Evolutionary conservation across 2,797 vertebrate genomes (phyloP), one percentile per base, ranked within the genome.

Genomic region (Sebastes reedi): DNA sequence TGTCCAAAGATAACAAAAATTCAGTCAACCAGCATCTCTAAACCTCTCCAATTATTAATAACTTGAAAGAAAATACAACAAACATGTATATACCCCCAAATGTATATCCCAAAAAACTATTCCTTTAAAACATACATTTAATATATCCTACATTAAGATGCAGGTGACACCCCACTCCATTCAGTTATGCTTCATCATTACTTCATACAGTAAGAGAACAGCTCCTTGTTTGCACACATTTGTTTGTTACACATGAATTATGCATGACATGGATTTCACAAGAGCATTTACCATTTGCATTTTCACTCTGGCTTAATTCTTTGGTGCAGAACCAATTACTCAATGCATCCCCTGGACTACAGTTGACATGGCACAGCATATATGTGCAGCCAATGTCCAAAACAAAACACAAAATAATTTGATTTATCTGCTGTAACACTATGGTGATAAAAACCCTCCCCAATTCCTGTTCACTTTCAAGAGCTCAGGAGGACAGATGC

Each of bases 321-420:
- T 87, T 87, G 84, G 72, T 87, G 81, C 87, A 91, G 88, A 87
- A 87, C 84, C 85, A 89, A 89, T 89, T 70, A 81, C 69, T 74
- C 80, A 60, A 22, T 74, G 68, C 65, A 75, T 66, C 59, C 66
- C 60, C 69, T 60, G 39, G 59, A 83, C 64, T 39, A 52, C 36
- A 75, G 67, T 71, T 30, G 61, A 83, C 34, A 68, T 20, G n/a
- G 59, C 6, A 52, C 10, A 56, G 34, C 46, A 68, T 42, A 42
- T 54, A 71, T 62, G 34, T 67, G 62, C 50, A 78, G 61, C 58
- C 27, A 67, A 42, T 22, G 30, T 74, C n/a, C 25, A 64, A 36
- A 72, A 54, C 8, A 56, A 74, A 67, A 34, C 58, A 27, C 13
- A 61, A 32, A 30, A 30, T 1, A 24, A 77, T 20, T 52, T n/a